Conservation (phyloP, 30 jellyfish, hydroid and myxozoan species). For the Pseudorhiza aurosa region DNA sequence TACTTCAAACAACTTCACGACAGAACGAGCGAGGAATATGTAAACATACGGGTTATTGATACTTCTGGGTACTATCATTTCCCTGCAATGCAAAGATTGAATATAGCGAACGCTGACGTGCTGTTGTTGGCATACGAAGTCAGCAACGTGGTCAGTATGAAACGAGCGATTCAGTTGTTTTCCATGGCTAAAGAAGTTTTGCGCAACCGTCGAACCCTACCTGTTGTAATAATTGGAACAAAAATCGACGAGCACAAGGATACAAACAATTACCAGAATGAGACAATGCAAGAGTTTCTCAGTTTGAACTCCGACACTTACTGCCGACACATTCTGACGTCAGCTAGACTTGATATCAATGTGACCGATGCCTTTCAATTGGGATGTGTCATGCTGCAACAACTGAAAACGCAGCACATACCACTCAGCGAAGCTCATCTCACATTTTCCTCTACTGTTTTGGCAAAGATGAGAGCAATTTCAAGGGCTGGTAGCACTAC, state of each 20-base stretch:
- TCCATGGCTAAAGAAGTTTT: slow-evolving; percentile 1
- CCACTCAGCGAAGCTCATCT: background rate
- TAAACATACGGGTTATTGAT: slow-evolving; percentile 19
- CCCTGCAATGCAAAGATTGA: slow-evolving; percentile 66
- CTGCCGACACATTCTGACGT: slow-evolving; percentile 38
- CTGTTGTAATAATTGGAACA: slow-evolving; percentile 39
- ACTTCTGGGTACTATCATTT: slow-evolving; percentile 56
- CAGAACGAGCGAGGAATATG: background rate
- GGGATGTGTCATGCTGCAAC: slow-evolving; percentile 18
- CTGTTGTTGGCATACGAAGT: slow-evolving; percentile 46
- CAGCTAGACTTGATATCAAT: slow-evolving; percentile 44
- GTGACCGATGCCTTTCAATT: slow-evolving; percentile 37
- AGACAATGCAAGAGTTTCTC: slow-evolving; percentile 7
- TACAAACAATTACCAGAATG: slow-evolving; percentile 7
- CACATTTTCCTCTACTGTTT: background rate
- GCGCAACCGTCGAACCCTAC: slow-evolving; percentile 3
- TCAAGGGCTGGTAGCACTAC: too few species aligned
- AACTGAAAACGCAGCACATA: background rate
- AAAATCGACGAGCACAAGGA: slow-evolving; percentile 38
- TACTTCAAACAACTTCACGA: slow-evolving; percentile 12
- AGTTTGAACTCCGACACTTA: background rate
- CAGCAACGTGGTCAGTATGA: background rate
- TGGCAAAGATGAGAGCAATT: slow-evolving; percentile 4
- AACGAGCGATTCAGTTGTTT: background rate
- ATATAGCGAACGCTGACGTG: slow-evolving; percentile 42